These are phyloP conservation scores for Conus canariensis DNA, from an alignment of 2,888 invertebrate species.

Conservation along the genomic window DNA sequence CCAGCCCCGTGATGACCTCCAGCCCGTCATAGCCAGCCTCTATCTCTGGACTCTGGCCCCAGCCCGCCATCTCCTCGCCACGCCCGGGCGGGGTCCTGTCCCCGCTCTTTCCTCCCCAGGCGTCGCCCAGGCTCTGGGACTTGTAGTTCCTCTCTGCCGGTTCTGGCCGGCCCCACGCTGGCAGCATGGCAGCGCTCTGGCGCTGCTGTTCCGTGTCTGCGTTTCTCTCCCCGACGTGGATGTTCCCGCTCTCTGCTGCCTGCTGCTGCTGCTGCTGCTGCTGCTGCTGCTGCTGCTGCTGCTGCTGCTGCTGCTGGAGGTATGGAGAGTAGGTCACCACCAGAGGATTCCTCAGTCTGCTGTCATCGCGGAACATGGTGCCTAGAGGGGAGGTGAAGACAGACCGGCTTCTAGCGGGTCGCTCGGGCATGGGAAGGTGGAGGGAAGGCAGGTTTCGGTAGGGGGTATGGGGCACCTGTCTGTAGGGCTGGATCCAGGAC, in stretches of 20 bases:
- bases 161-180: neutral
- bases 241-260: too few species aligned
- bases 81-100: neutral
- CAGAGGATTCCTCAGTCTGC: neutral
- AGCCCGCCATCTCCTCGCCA: neutral
- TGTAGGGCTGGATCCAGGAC: neutral
- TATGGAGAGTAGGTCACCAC: slow-evolving; percentile 15
- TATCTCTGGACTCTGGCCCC: neutral
- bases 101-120: neutral
- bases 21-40: neutral
- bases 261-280: neutral
- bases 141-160: too few species aligned
- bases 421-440: neutral
- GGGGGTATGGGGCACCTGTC: too few species aligned
- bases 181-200: neutral
- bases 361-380: neutral
- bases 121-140: too few species aligned
- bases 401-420: neutral
- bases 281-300: neutral
- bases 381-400: neutral
- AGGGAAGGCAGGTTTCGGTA: neutral
- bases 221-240: too few species aligned
- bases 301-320: neutral
- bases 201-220: too few species aligned
- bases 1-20: neutral